These are phyloP conservation scores for Margaritifera margaritifera DNA, from an alignment of 2,888 invertebrate genomes.

Conservation along the genomic window DNA sequence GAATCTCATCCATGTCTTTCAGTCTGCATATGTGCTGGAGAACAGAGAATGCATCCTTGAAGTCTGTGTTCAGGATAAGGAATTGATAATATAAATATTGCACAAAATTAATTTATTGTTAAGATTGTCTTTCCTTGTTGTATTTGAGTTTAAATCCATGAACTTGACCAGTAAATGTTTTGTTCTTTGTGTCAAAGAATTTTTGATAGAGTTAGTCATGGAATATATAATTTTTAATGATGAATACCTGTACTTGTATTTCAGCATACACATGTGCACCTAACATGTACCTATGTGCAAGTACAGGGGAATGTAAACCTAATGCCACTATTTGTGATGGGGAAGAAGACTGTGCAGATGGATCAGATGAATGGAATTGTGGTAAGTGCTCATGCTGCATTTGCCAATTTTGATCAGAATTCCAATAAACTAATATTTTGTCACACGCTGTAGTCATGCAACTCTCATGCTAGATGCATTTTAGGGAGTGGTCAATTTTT, in stretches of 20 bases:
- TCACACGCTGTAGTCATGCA: too few relatives aligned
- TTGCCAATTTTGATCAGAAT: too few relatives aligned
- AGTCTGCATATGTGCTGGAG: too few relatives aligned
- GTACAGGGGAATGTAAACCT: not conserved
- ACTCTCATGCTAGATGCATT: too few relatives aligned
- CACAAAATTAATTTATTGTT: not conserved
- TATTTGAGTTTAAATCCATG: conserved; percentile 4
- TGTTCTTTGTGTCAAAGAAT: not conserved
- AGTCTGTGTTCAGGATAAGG: too few relatives aligned
- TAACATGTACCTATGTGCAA: not conserved
- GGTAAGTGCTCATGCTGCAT: not conserved
- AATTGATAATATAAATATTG: too few relatives aligned
- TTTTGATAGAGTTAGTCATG: not conserved
- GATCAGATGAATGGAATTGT: not conserved
- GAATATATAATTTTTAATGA: too few relatives aligned
- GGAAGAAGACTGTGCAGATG: not conserved
- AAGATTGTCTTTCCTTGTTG: not conserved
- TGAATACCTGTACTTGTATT: not conserved
- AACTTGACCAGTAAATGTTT: not conserved
- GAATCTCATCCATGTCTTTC: too few relatives aligned
- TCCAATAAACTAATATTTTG: too few relatives aligned
- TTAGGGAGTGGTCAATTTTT: too few relatives aligned
- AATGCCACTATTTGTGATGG: not conserved
- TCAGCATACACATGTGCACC: conserved; percentile 1
- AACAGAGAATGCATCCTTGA: too few relatives aligned